Evolutionary conservation across 2,797 vertebrate genomes (phyloP).

Genomic region (Florisuga fusca): DNA sequence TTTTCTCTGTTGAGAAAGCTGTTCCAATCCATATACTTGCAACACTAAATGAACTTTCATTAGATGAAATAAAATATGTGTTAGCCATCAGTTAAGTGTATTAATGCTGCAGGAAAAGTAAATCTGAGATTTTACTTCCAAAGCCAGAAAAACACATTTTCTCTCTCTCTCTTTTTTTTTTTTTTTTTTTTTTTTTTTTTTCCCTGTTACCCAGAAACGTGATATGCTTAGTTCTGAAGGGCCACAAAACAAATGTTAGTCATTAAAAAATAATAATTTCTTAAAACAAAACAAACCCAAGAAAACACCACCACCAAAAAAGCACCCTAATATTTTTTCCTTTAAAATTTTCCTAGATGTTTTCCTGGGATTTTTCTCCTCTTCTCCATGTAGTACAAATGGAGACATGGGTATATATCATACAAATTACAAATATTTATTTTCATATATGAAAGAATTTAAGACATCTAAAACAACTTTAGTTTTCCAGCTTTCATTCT

Average conservation of each 20-base stretch:
- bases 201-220: not conserved
- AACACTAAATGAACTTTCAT: not conserved
- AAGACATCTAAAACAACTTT: not conserved
- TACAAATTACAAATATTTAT: not conserved
- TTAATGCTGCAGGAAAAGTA: not conserved
- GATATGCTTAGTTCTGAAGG: not conserved
- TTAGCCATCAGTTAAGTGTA: not conserved
- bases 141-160: not conserved
- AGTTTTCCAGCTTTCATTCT: not conserved
- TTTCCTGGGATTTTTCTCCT: not conserved
- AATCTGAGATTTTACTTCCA: not conserved
- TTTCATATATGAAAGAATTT: conserved; percentile 12
- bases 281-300: not conserved
- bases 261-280: not conserved
- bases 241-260: not conserved
- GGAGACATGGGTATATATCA: not conserved
- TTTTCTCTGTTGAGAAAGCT: not conserved
- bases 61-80: not conserved
- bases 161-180: not conserved
- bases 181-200: not conserved
- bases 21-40: not conserved
- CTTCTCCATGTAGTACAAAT: not conserved
- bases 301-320: not conserved
- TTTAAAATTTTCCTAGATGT: not conserved
- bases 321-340: not conserved